Evolutionary conservation across 2,888 invertebrate genomes (phyloP), one percentile per base, ranked within the genome.

Genomic region (Stegana nigrithorax): DNA sequence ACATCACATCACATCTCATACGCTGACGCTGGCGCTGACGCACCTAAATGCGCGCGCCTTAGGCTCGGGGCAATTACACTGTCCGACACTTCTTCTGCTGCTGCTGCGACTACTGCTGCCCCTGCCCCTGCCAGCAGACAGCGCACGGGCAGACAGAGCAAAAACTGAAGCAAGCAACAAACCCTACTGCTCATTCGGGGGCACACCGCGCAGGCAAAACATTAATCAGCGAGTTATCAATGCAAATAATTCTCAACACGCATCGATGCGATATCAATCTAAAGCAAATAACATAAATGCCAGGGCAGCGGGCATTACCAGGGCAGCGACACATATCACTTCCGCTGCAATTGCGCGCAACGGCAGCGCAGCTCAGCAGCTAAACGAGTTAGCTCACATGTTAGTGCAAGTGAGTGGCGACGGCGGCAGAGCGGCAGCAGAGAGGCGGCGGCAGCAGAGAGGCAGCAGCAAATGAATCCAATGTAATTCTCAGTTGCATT

Each of bases 181-280:
- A 23, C 51, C 12, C 42, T 7, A 59, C 62, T 39, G 17, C 42
- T 12, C 42, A 12, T 27, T 70, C 65, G 75, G 73, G 69, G 78
- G 75, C 10, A 29, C 6, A 32, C 53, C 53, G 4, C 19, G 19
- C n/a, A 19, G 2, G n/a, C 53, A 77, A 76, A 75, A 80, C 79
- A 77, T 80, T 78, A 77, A 78, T 80, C 80, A 78, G 77, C 75
- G 73, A 75, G 75, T 78, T 78, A 80, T 78, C 81, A 78, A 75
- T 80, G 77, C 81, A 77, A 77, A 79, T 79, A 77, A 78, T 80
- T 80, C 80, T 72, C 77, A 80, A 72, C 77, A 80, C 77, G 77
- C 73, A 71, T 76, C 70, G 75, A 69, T 75, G 71, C 77, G 79
- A 77, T 80, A 78, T 78, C 80, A 80, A 78, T 78, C 81, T 65